Percentiles rank a stretch among this genome's conserved stretches.
These are phyloP conservation scores for Dallia pectoralis DNA, from an alignment of 2,797 vertebrate genomes.

Conservation along the genomic window DNA sequence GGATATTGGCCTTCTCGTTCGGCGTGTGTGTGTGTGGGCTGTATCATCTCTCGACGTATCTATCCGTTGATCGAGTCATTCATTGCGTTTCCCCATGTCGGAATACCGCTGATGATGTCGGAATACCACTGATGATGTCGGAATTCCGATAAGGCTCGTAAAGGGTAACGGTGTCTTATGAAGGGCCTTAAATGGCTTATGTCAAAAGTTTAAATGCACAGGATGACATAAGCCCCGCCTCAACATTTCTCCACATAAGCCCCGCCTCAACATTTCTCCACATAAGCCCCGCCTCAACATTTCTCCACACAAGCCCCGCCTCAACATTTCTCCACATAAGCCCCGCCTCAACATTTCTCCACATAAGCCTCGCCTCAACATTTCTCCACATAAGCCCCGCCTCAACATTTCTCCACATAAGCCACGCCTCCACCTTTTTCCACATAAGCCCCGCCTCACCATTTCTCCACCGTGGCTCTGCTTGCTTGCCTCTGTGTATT, in stretches of 20 bases:
- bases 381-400: not conserved
- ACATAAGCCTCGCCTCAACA: too few species aligned
- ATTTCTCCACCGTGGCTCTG: not conserved
- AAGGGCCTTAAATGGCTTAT: not conserved
- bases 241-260: too few species aligned
- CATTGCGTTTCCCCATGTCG: not conserved
- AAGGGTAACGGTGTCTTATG: too few species aligned
- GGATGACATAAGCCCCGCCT: not conserved
- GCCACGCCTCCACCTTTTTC: not conserved
- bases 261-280: not conserved
- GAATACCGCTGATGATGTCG: too few species aligned
- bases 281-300: not conserved
- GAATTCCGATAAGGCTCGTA: not conserved
- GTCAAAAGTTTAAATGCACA: not conserved
- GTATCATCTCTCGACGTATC: not conserved
- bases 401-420: not conserved
- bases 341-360: too few species aligned
- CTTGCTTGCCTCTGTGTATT: not conserved
- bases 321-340: not conserved
- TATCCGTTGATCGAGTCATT: not conserved
- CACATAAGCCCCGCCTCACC: not conserved
- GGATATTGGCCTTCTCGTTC: not conserved
- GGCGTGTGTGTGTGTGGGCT: not conserved
- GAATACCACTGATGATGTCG: too few species aligned
- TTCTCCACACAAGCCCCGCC: too few species aligned